Conservation (phyloP, 2,888 invertebrate genomes). For the Pseudanteris insignis region DNA sequence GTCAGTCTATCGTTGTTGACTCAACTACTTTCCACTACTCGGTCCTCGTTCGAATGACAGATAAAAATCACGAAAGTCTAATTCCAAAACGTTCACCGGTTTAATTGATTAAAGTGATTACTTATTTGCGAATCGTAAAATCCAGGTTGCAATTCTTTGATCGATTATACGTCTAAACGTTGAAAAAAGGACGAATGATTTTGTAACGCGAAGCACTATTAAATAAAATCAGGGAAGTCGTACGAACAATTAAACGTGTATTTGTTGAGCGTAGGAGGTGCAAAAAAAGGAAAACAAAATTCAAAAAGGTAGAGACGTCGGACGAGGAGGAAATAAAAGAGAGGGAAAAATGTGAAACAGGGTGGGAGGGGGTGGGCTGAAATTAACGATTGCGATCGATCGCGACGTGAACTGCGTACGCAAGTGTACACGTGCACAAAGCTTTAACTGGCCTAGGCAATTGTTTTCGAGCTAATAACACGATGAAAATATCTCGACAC, state of each 20-base stretch:
- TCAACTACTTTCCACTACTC: constrained; percentile 15
- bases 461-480: constrained; percentile 32
- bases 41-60: no score
- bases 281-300: no score
- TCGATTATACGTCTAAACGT: no score
- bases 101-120: constrained; percentile 8
- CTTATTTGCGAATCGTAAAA: constrained; percentile 7
- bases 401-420: constrained; percentile 26
- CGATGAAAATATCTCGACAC: constrained; percentile 27
- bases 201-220: no score
- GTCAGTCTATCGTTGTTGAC: constrained; percentile 26
- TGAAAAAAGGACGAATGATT: no score
- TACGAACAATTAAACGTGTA: no score
- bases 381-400: constrained; percentile 39
- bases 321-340: neutral
- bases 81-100: constrained; percentile 15
- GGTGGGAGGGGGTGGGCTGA: constrained; percentile 18
- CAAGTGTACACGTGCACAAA: constrained; percentile 16
- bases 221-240: no score
- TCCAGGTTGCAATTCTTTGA: neutral
- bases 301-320: no score
- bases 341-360: constrained; percentile 20
- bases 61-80: constrained; percentile 13
- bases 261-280: no score
- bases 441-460: constrained; percentile 31